Conservation (phyloP, 2,113 vertebrate species). For the Prinia subflava region DNA sequence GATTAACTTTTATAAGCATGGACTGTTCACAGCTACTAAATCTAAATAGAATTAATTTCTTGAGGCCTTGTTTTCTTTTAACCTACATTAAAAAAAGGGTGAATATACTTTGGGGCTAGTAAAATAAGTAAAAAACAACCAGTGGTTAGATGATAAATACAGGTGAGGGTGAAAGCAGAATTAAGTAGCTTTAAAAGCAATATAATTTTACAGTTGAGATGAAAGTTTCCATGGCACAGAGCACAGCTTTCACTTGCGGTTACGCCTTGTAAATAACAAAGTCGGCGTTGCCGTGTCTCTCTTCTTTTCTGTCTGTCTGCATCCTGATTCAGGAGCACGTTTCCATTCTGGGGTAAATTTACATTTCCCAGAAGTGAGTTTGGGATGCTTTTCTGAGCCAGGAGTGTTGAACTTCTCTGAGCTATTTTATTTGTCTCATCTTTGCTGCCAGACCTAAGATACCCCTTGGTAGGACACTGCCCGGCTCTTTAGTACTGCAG, state of each 20-base stretch:
- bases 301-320: background rate
- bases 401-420: background rate
- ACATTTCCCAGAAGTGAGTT: background rate
- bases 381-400: background rate
- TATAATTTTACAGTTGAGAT: background rate
- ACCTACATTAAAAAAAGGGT: background rate
- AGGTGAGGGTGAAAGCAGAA: background rate
- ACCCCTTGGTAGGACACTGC: background rate
- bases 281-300: rapidly evolving
- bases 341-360: background rate
- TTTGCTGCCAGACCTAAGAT: background rate
- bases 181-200: background rate
- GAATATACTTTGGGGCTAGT: background rate
- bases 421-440: background rate
- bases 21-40: background rate
- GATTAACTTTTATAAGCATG: background rate
- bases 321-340: background rate
- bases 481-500: background rate
- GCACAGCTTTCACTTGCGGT: background rate
- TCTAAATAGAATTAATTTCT: background rate
- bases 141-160: background rate
- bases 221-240: background rate
- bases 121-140: background rate
- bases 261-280: background rate
- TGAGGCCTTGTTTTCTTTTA: background rate